Evolutionary conservation across 2,797 vertebrate species (phyloP).

Genomic region (Natrix natrix): DNA sequence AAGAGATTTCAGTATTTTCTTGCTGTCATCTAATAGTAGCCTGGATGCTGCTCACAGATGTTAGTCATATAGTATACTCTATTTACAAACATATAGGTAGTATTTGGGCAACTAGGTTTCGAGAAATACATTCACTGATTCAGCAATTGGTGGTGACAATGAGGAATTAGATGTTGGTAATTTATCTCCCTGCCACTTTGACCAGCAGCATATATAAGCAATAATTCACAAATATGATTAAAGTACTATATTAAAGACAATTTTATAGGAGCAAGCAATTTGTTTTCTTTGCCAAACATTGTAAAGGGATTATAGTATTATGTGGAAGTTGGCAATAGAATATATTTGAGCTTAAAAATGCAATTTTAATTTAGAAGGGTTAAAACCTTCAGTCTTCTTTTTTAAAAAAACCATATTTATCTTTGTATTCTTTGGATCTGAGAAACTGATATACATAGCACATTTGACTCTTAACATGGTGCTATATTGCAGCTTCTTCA

Average conservation of each 20-base stretch:
- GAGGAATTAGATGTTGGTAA: background rate
- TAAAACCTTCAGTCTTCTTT: background rate
- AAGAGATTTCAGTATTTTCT: background rate
- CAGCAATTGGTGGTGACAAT: background rate
- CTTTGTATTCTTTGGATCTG: background rate
- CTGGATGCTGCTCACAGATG: background rate
- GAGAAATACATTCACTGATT: background rate
- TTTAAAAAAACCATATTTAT: constrained; percentile 6
- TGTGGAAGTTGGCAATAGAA: background rate
- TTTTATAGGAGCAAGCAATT: background rate
- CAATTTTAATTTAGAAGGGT: constrained; percentile 17
- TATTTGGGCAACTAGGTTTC: background rate
- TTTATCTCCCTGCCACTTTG: background rate
- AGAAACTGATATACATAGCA: background rate
- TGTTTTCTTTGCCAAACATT: background rate
- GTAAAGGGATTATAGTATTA: background rate
- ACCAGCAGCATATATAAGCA: background rate
- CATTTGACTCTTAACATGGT: background rate
- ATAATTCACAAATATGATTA: background rate
- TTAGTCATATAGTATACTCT: background rate
- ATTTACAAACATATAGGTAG: background rate
- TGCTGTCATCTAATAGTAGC: background rate
- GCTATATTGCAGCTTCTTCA: background rate
- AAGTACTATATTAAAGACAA: background rate
- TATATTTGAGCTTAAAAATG: background rate